Evolutionary conservation across 2,888 invertebrate species (phyloP).

Genomic region (Corythucha ciliata): DNA sequence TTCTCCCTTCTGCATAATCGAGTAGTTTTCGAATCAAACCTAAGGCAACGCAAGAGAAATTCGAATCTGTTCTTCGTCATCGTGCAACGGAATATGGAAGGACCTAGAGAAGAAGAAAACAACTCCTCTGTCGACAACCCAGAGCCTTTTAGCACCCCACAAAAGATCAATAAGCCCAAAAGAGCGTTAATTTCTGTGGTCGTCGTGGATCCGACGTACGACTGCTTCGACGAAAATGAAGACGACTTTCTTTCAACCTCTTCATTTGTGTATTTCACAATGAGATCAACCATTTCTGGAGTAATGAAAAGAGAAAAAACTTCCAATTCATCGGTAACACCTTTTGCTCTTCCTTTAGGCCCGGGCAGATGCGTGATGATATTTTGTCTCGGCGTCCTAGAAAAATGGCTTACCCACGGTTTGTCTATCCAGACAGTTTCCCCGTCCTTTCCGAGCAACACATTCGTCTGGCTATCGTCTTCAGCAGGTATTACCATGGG

Average conservation of each 20-base stretch:
- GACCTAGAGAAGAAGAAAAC: slow-evolving; percentile 4
- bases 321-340: background rate
- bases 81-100: slow-evolving; percentile 4
- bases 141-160: background rate
- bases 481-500: too few relatives aligned
- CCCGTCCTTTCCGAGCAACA: background rate
- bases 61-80: slow-evolving; percentile 13
- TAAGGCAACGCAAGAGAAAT: too few relatives aligned
- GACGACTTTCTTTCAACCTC: background rate
- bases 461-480: too few relatives aligned
- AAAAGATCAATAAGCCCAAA: background rate
- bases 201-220: background rate
- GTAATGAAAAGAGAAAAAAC: slow-evolving; percentile 6
- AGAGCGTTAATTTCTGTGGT: background rate
- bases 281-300: slow-evolving; percentile 11
- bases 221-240: background rate
- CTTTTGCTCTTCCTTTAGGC: background rate
- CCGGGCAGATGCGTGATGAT: background rate
- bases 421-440: slow-evolving; percentile 5
- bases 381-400: background rate
- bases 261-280: slow-evolving; percentile 4
- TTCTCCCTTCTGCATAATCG: too few relatives aligned
- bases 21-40: too few relatives aligned
- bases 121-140: background rate
- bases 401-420: background rate